A percentile compares a stretch with the other conserved stretches of the same genome.
Conservation (phyloP, 2,797 vertebrate species). For the Gephyroberyx darwinii region DNA sequence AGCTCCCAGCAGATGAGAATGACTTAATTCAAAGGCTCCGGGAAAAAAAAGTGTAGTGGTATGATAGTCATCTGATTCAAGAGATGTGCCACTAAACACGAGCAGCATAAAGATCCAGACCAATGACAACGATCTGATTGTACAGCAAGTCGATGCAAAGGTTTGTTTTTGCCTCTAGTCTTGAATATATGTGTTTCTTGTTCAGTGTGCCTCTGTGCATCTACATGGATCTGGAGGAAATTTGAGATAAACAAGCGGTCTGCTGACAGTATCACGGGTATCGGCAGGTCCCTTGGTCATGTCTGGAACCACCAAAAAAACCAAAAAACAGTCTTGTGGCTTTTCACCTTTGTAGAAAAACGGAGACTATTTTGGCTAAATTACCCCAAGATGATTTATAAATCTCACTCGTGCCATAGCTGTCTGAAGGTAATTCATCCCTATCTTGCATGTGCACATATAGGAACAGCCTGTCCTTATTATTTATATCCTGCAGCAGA, state of each 20-base stretch:
- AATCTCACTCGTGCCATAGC: no score
- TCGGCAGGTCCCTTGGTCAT: constrained; percentile 13
- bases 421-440: no score
- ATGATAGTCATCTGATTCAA: constrained; percentile 34
- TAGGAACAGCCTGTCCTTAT: background rate
- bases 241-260: constrained; percentile 43
- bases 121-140: constrained; percentile 23
- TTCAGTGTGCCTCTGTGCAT: constrained; percentile 9
- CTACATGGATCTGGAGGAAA: constrained; percentile 42
- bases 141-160: background rate
- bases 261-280: constrained; percentile 66
- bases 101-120: background rate
- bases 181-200: constrained; percentile 25
- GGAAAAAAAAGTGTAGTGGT: background rate
- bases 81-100: constrained; percentile 6
- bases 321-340: no score
- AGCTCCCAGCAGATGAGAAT: background rate
- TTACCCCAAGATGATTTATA: no score
- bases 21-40: background rate
- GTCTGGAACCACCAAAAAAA: background rate
- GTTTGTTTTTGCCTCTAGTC: constrained; percentile 4
- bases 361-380: no score
- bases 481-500: constrained; percentile 26
- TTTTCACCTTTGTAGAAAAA: no score
- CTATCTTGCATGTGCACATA: background rate